A percentile compares a stretch with the other conserved stretches of the same genome.
Conservation (phyloP, 2,888 invertebrate species). For the Sinodicranocentrus sp. region DNA sequence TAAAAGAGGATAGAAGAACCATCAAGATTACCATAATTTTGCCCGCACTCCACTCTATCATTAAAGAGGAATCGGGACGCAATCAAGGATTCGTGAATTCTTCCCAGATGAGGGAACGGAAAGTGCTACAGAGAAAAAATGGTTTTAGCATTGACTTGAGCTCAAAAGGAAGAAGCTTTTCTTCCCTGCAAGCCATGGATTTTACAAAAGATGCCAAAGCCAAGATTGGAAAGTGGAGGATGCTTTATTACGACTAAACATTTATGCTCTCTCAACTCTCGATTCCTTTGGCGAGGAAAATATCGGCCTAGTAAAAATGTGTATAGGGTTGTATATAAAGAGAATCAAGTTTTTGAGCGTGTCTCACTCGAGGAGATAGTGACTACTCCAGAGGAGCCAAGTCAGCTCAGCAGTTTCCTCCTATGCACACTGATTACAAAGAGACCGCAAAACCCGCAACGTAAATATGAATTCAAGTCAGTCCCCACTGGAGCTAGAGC, state of each 20-base stretch:
- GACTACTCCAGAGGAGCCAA: constrained; percentile 27
- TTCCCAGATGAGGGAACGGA: background rate
- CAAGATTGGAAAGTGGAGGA: background rate
- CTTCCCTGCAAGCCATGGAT: too few species aligned
- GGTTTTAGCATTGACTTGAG: background rate
- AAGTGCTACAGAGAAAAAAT: background rate
- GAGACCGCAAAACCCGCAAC: constrained; percentile 56
- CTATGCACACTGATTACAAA: constrained; percentile 48
- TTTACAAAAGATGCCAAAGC: background rate
- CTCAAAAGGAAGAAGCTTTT: constrained; percentile 1
- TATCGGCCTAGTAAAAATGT: too few species aligned
- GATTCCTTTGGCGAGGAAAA: constrained; percentile 3
- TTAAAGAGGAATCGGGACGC: constrained; percentile 1
- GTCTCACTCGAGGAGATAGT: constrained; percentile 3
- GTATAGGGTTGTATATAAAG: too few species aligned
- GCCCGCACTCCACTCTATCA: background rate
- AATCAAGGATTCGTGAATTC: background rate
- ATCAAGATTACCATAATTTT: constrained; percentile 11
- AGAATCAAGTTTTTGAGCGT: too few species aligned
- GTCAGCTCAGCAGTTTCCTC: constrained; percentile 36
- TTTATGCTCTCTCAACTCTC: background rate
- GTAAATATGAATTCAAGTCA: constrained; percentile 53
- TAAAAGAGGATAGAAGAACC: too few species aligned
- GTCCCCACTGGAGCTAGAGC: constrained; percentile 32
- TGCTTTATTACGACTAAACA: background rate